These are phyloP conservation scores for Drosophila pectinifera DNA, from an alignment of 1,140 invertebrate genomes.

Conservation along the genomic window DNA sequence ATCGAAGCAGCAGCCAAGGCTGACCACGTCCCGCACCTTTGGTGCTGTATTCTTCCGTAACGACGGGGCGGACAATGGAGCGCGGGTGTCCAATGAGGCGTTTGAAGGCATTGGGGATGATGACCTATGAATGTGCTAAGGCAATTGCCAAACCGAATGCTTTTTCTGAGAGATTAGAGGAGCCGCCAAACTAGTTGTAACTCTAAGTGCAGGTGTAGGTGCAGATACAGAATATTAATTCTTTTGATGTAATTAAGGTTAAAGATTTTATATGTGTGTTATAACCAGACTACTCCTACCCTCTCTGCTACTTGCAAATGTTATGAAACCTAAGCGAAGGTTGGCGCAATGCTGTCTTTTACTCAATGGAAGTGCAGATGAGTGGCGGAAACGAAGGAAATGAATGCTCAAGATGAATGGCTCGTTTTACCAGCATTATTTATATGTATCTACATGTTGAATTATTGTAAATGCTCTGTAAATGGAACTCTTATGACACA, in stretches of 20 bases:
- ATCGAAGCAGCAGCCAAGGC: constrained; percentile 82
- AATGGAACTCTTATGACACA: constrained; percentile 45
- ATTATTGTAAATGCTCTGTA: constrained; percentile 72
- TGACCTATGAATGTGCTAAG: constrained; percentile 87
- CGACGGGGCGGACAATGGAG: constrained; percentile 80
- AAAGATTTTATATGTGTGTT: constrained; percentile 46
- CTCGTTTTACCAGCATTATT: constrained; percentile 39
- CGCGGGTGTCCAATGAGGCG: constrained; percentile 90
- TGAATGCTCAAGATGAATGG: constrained; percentile 37
- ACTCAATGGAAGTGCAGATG: constrained; percentile 34
- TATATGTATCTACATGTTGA: constrained; percentile 64
- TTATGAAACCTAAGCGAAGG: constrained; percentile 13
- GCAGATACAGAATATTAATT: constrained; percentile 15
- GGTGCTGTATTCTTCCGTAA: constrained; percentile 88
- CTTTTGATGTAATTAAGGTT: constrained; percentile 36
- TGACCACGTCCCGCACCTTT: constrained; percentile 84
- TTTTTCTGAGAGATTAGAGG: constrained; percentile 19
- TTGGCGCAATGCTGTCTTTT: constrained; percentile 50
- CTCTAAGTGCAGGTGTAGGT: constrained; percentile 8
- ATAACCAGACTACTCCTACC: constrained; percentile 14
- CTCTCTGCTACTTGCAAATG: constrained; percentile 31
- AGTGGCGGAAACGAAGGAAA: constrained; percentile 21
- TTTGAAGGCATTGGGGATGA: constrained; percentile 96
- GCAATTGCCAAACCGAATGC: constrained; percentile 34
- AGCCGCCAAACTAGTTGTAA: constrained; percentile 40